phyloP scores from a whole-genome alignment of 2,113 vertebrate genomes.

The Noturus placidus region DNA sequence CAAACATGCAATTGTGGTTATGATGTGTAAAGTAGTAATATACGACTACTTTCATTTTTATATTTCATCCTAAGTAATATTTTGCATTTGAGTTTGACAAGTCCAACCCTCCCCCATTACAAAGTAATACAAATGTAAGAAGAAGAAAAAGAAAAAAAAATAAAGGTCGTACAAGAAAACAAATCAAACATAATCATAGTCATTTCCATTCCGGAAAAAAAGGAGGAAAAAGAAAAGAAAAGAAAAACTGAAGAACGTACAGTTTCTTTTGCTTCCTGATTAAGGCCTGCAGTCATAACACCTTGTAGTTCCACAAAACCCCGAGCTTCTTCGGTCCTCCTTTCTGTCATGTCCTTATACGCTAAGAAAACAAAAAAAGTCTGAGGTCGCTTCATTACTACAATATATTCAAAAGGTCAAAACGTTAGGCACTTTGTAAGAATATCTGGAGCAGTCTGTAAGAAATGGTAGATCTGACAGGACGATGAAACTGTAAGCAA shows the following conservation, averaged over 20 bases:
- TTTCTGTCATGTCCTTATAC: constrained; percentile 59
- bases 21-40: constrained; percentile 52
- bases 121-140: constrained; percentile 54
- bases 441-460: constrained; percentile 78
- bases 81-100: constrained; percentile 48
- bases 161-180: constrained; percentile 29
- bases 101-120: constrained; percentile 18
- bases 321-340: constrained; percentile 52
- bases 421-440: constrained; percentile 93
- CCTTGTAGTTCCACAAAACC: constrained; percentile 59
- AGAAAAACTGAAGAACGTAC: constrained; percentile 43
- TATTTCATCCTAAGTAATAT: constrained; percentile 55
- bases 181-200: constrained; percentile 49
- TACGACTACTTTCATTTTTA: constrained; percentile 61
- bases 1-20: constrained; percentile 59
- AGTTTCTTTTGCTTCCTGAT: constrained; percentile 55
- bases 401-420: constrained; percentile 72
- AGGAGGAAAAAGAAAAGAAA: constrained; percentile 8
- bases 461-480: constrained; percentile 81
- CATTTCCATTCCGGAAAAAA: constrained; percentile 40
- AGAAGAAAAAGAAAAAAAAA: constrained; percentile 37
- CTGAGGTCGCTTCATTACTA: constrained; percentile 75
- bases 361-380: constrained; percentile 70
- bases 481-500: constrained; percentile 71
- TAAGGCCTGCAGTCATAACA: constrained; percentile 66